Base-by-base conservation (phyloP, 2,113 vertebrate species). In the Hypanus sabinus region DNA sequence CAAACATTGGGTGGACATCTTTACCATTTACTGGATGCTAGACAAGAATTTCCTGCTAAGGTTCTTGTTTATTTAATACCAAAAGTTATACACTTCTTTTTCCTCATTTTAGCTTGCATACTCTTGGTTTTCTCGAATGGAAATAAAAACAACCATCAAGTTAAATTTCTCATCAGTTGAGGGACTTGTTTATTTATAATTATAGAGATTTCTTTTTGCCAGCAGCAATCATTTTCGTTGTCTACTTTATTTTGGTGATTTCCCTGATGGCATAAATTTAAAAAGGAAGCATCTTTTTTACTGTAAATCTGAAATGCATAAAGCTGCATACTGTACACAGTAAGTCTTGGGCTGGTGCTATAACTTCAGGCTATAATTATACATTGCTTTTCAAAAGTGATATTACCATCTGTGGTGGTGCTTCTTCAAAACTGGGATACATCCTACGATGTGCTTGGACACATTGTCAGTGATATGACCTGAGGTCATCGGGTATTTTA, bases 281-380 rank as follows among this genome's bases (percentile, higher is more conserved):
- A 65, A 90, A 88, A 73, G 16, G 24, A 73, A 90, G 33, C 30
- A 90, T 90, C 14, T 7, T 68, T 90, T 65, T 65, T n/a, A 8
- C 65, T 60, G n/a, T 65, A 20, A 87, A 60, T 30, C 57, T 87
- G 22, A 0, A 5, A 85, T 27, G 22, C 57, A 3, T 30, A 57
- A 90, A 90, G 33, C n/a, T 90, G 60, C 62, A 90, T 5, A 65
- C 60, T 65, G n/a, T 62, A 33, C 85, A 16, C n/a, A 30, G 60
- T 33, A 90, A 90, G 65, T 90, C 5, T n/a, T 65, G n/a, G 85
- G n/a, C 57, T 68, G 60, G n/a, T 65, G 5, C 18, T 62, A n/a
- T 12, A 33, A 68, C 85, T 90, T 30, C 60, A 33, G 85, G 60
- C 85, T 65, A 90, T 90, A 90, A 65, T 90, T 90, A 65, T 65